Percentiles rank a stretch among this genome's conserved stretches.
Conservation (phyloP, 2,888 invertebrate genomes). For the Gibbula magus region DNA sequence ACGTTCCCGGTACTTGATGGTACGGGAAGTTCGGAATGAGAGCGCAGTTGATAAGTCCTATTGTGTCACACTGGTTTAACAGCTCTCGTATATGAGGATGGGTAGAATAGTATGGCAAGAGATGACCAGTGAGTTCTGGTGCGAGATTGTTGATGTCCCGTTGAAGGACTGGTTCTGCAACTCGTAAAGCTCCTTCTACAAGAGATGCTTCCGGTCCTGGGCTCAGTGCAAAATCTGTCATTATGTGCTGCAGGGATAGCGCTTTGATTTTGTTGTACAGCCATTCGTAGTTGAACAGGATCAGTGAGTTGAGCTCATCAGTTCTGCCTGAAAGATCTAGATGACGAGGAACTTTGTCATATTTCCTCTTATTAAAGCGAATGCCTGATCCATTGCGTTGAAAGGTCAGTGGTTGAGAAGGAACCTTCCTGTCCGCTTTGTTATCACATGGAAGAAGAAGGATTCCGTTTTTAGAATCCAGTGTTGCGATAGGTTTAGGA, state of each 20-base stretch:
- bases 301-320: slow-evolving; percentile 67
- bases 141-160: slow-evolving; percentile 68
- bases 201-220: slow-evolving; percentile 68
- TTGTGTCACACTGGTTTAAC: slow-evolving; percentile 69
- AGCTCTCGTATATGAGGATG: slow-evolving; percentile 68
- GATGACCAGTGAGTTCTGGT: slow-evolving; percentile 71
- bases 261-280: slow-evolving; percentile 72
- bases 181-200: slow-evolving; percentile 67
- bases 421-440: slow-evolving; percentile 51
- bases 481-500: slow-evolving; percentile 50
- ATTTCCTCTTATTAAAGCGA: slow-evolving; percentile 70
- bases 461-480: neutral
- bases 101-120: slow-evolving; percentile 69
- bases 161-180: slow-evolving; percentile 64
- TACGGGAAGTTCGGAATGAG: slow-evolving; percentile 72
- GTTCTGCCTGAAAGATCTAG: slow-evolving; percentile 67
- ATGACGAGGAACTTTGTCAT: slow-evolving; percentile 72
- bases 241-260: slow-evolving; percentile 68
- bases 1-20: slow-evolving; percentile 69
- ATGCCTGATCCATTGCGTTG: neutral
- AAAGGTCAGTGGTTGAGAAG: slow-evolving; percentile 38
- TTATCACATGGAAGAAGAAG: slow-evolving; percentile 38
- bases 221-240: slow-evolving; percentile 70
- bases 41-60: slow-evolving; percentile 67
- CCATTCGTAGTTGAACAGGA: slow-evolving; percentile 74